Evolutionary conservation across 2,797 vertebrate genomes (phyloP).

Genomic region (Synanceia verrucosa): DNA sequence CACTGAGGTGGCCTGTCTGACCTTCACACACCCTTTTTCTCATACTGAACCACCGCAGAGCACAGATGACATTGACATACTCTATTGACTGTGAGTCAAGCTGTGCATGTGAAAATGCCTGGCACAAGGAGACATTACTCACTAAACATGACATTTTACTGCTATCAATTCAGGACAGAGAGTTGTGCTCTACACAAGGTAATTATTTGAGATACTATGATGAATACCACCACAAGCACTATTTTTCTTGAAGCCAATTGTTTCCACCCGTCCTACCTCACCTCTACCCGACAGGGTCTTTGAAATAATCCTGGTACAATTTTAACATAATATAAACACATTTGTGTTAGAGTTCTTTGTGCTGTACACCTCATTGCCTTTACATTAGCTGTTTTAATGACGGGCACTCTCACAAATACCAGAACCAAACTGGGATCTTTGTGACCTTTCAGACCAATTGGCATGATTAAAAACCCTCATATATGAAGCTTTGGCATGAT

Average conservation of each 20-base stretch:
- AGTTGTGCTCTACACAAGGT: conserved; percentile 52
- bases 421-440: conserved; percentile 27
- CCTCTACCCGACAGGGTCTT: conserved; percentile 11
- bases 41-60: conserved; percentile 66
- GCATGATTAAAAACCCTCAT: conserved; percentile 56
- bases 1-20: conserved; percentile 74
- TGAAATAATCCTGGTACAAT: conserved; percentile 29
- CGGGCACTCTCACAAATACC: conserved; percentile 42
- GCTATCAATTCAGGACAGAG: conserved; percentile 60
- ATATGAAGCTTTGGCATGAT: conserved; percentile 34
- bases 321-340: conserved; percentile 9
- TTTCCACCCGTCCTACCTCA: conserved; percentile 23
- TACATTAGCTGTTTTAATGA: conserved; percentile 5
- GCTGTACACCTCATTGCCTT: conserved; percentile 2
- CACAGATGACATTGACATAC: conserved; percentile 76
- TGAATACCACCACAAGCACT: conserved; percentile 43
- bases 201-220: conserved; percentile 67
- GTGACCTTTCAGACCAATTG: conserved; percentile 59
- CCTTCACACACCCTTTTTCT: conserved; percentile 74
- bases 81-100: conserved; percentile 77
- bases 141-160: conserved; percentile 75
- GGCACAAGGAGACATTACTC: conserved; percentile 70
- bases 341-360: background rate
- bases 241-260: conserved; percentile 49
- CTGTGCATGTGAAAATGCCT: conserved; percentile 75